A percentile compares a stretch with the other conserved stretches of the same genome.
These are phyloP conservation scores for Zeuzera pyrina DNA, from an alignment of 2,888 invertebrate species.

Conservation along the genomic window DNA sequence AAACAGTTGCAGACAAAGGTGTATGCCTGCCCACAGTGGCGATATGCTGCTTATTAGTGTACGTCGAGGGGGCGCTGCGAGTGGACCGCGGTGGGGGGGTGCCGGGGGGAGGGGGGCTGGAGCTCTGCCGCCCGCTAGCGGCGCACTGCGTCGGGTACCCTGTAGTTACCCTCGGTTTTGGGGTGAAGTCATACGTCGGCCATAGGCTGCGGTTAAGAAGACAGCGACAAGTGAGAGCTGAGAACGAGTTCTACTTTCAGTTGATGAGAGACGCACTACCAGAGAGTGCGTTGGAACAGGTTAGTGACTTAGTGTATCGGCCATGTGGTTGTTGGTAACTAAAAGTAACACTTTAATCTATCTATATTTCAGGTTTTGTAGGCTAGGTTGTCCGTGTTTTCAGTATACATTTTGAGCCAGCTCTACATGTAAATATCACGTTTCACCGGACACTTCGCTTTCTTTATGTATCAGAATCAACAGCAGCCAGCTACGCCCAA, in stretches of 20 bases:
- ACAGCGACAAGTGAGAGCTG: conserved; percentile 94
- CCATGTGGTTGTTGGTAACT: no score
- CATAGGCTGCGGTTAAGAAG: conserved; percentile 91
- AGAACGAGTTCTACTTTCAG: conserved; percentile 96
- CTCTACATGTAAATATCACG: no score
- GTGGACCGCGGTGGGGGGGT: conserved; percentile 77
- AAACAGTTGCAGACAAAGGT: conserved; percentile 82
- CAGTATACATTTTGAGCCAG: no score
- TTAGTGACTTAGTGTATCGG: conserved; percentile 11
- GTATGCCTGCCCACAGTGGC: conserved; percentile 95
- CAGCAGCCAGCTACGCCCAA: conserved; percentile 9
- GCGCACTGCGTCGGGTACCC: conserved; percentile 96
- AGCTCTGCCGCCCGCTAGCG: conserved; percentile 95
- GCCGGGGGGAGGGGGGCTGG: conserved; percentile 88
- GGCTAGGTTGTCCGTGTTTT: no score
- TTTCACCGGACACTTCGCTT: no score
- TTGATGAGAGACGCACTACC: conserved; percentile 93
- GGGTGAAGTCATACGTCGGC: conserved; percentile 93
- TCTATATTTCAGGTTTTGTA: no score
- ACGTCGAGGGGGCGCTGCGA: conserved; percentile 93
- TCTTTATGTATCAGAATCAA: conserved; percentile 14
- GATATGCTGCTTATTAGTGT: conserved; percentile 94
- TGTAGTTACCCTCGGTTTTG: conserved; percentile 95
- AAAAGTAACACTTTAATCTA: no score
- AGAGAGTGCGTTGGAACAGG: conserved; percentile 51